Evolutionary conservation across 2,113 vertebrate species (phyloP).

Genomic region (Xenopus laevis): DNA sequence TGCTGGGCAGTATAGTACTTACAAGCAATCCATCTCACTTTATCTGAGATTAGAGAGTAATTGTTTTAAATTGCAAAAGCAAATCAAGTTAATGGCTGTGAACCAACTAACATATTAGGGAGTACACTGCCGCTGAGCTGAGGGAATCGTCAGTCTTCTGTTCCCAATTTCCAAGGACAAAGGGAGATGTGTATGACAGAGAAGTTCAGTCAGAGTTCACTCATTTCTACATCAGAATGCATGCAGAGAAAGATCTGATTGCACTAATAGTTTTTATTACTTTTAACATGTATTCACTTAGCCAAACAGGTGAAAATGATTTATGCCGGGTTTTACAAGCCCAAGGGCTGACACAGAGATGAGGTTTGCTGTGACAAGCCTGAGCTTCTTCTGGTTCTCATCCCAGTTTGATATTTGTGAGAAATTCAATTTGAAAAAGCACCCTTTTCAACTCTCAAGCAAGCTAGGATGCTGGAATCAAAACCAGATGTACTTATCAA

Average conservation of each 20-base stretch:
- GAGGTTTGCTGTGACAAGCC: constrained; percentile 66
- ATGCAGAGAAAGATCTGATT: constrained; percentile 65
- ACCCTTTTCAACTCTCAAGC: constrained; percentile 86
- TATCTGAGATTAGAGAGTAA: constrained; percentile 22
- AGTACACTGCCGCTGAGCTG: constrained; percentile 6
- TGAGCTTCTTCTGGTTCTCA: constrained; percentile 71
- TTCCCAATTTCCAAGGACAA: constrained; percentile 61
- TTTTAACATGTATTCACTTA: constrained; percentile 72
- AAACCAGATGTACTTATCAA: constrained; percentile 96
- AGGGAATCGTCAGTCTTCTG: constrained; percentile 54
- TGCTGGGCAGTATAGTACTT: constrained; percentile 1
- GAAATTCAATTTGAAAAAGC: constrained; percentile 86
- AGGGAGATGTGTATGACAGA: constrained; percentile 58
- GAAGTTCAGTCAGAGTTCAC: constrained; percentile 72
- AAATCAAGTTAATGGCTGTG: constrained; percentile 17
- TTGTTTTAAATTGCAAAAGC: constrained; percentile 35
- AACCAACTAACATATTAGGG: constrained; percentile 23
- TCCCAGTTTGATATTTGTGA: constrained; percentile 83
- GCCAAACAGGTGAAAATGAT: constrained; percentile 89
- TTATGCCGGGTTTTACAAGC: constrained; percentile 71
- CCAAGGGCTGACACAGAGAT: constrained; percentile 67
- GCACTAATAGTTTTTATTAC: constrained; percentile 71
- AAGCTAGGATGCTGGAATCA: constrained; percentile 86
- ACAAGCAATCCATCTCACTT: constrained; percentile 9
- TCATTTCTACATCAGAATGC: constrained; percentile 62